Evolutionary conservation across 2,888 invertebrate genomes (phyloP).

Genomic region (Macaria liturata): DNA sequence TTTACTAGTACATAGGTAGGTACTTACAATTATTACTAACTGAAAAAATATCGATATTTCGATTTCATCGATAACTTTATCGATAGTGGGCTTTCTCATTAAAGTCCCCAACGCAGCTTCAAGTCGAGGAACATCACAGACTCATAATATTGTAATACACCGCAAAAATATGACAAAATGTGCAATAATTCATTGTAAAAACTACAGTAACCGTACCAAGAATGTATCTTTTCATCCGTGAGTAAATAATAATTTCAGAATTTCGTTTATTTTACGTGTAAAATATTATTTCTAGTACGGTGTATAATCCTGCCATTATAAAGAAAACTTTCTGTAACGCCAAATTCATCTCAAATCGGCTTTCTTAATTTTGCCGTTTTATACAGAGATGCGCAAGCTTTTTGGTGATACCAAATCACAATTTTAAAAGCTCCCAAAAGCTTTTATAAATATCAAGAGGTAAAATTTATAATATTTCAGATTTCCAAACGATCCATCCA

Average conservation of each 20-base stretch:
- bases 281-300: neutral
- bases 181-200: slow-evolving; percentile 1
- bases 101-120: no score
- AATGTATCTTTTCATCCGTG: neutral
- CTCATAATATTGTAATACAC: neutral
- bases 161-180: neutral
- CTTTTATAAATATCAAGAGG: neutral
- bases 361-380: neutral
- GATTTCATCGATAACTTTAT: no score
- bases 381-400: neutral
- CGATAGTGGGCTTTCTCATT: no score
- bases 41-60: no score
- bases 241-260: neutral
- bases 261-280: neutral
- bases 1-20: no score
- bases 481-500: neutral
- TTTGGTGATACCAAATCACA: neutral
- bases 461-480: neutral
- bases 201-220: neutral
- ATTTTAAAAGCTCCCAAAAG: neutral
- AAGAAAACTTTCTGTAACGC: neutral
- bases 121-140: no score
- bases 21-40: no score
- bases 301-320: neutral
- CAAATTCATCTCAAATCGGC: neutral